A percentile compares a stretch with the other conserved stretches of the same genome.
Evolutionary conservation across 1,140 invertebrate species (phyloP).

Genomic region (Eubasilissa regina): DNA sequence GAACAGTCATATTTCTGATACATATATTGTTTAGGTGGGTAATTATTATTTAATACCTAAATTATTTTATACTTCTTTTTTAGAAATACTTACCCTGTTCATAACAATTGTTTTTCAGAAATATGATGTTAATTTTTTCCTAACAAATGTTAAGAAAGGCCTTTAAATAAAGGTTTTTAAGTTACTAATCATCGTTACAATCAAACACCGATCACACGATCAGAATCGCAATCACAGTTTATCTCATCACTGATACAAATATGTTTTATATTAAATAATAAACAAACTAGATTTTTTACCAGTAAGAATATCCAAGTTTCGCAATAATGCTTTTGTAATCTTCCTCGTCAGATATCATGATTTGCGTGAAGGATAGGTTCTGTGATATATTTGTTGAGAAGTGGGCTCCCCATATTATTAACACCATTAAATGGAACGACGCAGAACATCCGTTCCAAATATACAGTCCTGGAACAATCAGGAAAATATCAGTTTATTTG

Average conservation of each 20-base stretch:
- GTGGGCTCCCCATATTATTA: conserved; percentile 53
- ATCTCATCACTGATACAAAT: not conserved
- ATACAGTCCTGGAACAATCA: conserved; percentile 49
- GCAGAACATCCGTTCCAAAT: conserved; percentile 53
- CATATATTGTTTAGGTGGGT: too few relatives aligned
- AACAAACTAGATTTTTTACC: conserved; percentile 35
- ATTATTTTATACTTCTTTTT: too few relatives aligned
- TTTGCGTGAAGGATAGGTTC: conserved; percentile 43
- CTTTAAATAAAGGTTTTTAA: too few relatives aligned
- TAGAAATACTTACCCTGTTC: too few relatives aligned
- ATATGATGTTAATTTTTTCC: too few relatives aligned
- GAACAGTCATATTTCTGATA: too few relatives aligned
- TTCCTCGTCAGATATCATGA: conserved; percentile 32
- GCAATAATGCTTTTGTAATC: conserved; percentile 9
- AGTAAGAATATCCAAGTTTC: conserved; percentile 54
- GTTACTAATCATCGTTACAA: not conserved
- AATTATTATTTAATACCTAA: too few relatives aligned
- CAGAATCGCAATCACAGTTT: not conserved
- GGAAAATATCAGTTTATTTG: too few relatives aligned
- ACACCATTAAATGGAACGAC: conserved; percentile 23
- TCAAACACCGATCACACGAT: not conserved
- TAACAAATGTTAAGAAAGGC: too few relatives aligned
- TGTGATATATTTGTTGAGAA: conserved; percentile 45
- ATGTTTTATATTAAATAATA: conserved; percentile 2
- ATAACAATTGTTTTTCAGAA: too few relatives aligned